A percentile compares a stretch with the other conserved stretches of the same genome.
phyloP scores from a whole-genome alignment of 2,797 vertebrate species.

The Falco biarmicus region DNA sequence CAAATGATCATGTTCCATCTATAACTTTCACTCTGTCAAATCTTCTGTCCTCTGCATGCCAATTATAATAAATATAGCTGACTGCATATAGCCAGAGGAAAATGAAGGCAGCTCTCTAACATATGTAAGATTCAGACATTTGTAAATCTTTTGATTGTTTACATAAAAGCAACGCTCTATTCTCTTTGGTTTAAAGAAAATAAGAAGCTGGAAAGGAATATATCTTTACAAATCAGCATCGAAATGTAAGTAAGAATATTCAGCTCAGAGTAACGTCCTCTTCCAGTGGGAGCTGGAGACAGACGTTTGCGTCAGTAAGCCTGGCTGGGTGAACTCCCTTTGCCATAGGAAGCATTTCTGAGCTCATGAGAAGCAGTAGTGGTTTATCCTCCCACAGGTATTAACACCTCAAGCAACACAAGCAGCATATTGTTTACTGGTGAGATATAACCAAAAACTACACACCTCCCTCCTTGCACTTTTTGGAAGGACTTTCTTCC shows the following conservation, averaged over 20 bases:
- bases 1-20: conserved; percentile 54
- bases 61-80: conserved; percentile 56
- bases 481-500: neutral
- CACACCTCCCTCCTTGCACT: neutral
- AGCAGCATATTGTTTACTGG: neutral
- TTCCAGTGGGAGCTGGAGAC: neutral
- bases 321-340: neutral
- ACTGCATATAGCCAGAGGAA: conserved; percentile 10
- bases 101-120: neutral
- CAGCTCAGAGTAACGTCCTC: neutral
- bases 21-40: conserved; percentile 61
- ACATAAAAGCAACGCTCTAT: neutral
- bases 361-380: neutral
- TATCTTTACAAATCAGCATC: neutral
- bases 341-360: neutral
- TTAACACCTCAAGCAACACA: neutral
- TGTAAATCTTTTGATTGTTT: neutral
- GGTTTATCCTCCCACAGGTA: conserved; percentile 12
- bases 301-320: neutral
- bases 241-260: neutral
- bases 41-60: conserved; percentile 29
- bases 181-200: neutral
- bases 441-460: neutral
- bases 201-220: neutral
- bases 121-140: neutral